Base-by-base conservation (phyloP, 23 tunicate genomes). In the Ascidia mentula region DNA sequence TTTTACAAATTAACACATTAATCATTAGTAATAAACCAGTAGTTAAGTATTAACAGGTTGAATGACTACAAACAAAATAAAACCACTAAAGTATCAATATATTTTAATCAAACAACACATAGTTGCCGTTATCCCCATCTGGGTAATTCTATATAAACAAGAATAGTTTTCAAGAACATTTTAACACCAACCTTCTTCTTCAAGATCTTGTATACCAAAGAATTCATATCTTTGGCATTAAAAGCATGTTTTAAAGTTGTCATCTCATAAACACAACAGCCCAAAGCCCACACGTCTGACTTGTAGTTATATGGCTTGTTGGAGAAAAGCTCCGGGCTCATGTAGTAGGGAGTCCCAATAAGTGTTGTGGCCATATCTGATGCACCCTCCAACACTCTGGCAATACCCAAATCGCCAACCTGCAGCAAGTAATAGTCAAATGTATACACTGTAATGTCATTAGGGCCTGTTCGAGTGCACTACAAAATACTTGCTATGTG, bases 201-300 rank as follows among this genome's bases (percentile, higher is more conserved):
- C 8, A 96, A 46, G n/a, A 96, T 92, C 72, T 96, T 96, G 81
- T 91, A 91, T 61, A 92, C 90, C 36, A 96, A 60, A 38, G 99
- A 91, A 82, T 96, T 91, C 88, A 96, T 91, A 69, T 96, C 99
- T 79, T 92, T 92, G 12, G 99, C 99, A 81, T 96, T 96, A 60
- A 96, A 96, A 0, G 99, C 99, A 59, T 96, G 99, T 81, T 82
- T 85, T 59, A 92, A 53, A 13, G 99, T 96, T 40, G 88, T 95
- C 94, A 96, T 96, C 77, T 96, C 99, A 78, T 84, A 96, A 65
- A 88, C 84, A 72, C 99, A 96, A 69, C 99, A 96, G 0, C 99
- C 99, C 76, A 96, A 73, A 0, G 99, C 92, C 99, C 99, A 95
- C n/a, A 95, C 96, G 42, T 95, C 99, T 0, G 97, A 96, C 69